These are phyloP conservation scores for Drosophila nikananu DNA, from an alignment of 1,140 invertebrate species.

Conservation along the genomic window DNA sequence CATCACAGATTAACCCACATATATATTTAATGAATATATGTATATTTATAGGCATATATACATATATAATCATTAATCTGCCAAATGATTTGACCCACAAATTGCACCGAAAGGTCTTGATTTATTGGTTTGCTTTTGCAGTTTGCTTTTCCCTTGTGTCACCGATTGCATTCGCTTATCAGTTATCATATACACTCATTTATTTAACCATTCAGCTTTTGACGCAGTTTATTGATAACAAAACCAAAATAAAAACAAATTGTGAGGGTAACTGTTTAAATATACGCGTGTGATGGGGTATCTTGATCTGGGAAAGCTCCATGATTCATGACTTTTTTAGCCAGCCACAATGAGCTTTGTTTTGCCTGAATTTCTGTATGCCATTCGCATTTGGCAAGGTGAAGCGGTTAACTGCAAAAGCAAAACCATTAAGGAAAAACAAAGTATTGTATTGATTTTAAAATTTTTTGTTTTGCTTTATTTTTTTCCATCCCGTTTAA, in stretches of 20 bases:
- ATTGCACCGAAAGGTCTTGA: conserved; percentile 58
- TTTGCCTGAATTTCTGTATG: conserved; percentile 11
- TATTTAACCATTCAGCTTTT: conserved; percentile 26
- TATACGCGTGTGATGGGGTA: conserved; percentile 43
- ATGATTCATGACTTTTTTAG: conserved; percentile 15
- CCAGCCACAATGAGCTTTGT: conserved; percentile 18
- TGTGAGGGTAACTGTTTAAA: conserved; percentile 68
- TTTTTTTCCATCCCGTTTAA: conserved; percentile 39
- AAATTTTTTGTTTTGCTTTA: conserved; percentile 56
- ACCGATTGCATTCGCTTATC: conserved; percentile 68
- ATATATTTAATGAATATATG: conserved; percentile 16
- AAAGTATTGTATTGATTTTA: conserved; percentile 36
- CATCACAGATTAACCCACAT: conserved; percentile 67
- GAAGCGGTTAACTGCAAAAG: conserved; percentile 69
- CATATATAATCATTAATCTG: conserved; percentile 42
- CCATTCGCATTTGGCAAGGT: conserved; percentile 47
- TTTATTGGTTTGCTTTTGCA: conserved; percentile 58
- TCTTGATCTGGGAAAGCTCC: conserved; percentile 44
- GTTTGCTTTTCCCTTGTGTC: conserved; percentile 70
- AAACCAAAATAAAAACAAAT: conserved; percentile 27
- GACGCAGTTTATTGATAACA: conserved; percentile 20
- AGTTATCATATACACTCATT: conserved; percentile 33
- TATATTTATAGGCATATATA: conserved; percentile 4
- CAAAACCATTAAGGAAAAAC: conserved; percentile 22
- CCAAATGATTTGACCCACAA: conserved; percentile 53